Evolutionary conservation across 2,797 vertebrate genomes (phyloP).

Genomic region (Anguilla anguilla): DNA sequence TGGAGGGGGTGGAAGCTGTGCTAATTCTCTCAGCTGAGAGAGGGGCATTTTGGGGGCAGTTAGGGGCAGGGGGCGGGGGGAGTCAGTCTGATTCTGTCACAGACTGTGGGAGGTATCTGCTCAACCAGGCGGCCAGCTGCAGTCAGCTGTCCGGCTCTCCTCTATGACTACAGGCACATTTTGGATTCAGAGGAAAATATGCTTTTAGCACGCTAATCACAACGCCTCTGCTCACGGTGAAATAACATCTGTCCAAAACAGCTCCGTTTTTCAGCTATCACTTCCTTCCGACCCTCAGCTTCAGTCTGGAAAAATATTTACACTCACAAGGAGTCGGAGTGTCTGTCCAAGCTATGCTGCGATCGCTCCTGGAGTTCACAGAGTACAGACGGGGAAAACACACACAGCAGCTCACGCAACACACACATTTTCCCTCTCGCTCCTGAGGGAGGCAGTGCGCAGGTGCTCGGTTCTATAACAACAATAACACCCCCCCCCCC

Average conservation of each 20-base stretch:
- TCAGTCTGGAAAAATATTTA: constrained; percentile 76
- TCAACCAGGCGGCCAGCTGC: background rate
- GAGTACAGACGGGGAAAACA: constrained; percentile 71
- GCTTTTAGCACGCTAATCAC: constrained; percentile 52
- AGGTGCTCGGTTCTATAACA: constrained; percentile 70
- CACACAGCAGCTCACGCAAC: constrained; percentile 62
- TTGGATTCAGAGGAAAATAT: background rate
- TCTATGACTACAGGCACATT: background rate
- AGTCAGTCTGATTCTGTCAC: no score
- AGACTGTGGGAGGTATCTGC: no score
- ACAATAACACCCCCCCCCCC: constrained; percentile 62
- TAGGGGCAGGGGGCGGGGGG: background rate
- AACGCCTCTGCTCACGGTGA: constrained; percentile 58
- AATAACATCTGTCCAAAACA: constrained; percentile 70
- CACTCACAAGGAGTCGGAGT: constrained; percentile 79
- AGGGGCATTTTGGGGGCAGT: background rate
- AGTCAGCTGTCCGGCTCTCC: background rate
- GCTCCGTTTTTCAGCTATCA: constrained; percentile 74
- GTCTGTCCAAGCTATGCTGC: constrained; percentile 72
- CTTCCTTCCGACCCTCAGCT: constrained; percentile 79
- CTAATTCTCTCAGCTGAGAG: constrained; percentile 22
- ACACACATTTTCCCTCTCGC: constrained; percentile 63
- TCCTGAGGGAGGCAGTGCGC: constrained; percentile 59
- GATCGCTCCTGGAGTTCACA: constrained; percentile 66
- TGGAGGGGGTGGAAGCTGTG: background rate